Evolutionary conservation across 2,888 invertebrate species (phyloP), one percentile per base, ranked within the genome.

Genomic region (Eupithecia abbreviata): DNA sequence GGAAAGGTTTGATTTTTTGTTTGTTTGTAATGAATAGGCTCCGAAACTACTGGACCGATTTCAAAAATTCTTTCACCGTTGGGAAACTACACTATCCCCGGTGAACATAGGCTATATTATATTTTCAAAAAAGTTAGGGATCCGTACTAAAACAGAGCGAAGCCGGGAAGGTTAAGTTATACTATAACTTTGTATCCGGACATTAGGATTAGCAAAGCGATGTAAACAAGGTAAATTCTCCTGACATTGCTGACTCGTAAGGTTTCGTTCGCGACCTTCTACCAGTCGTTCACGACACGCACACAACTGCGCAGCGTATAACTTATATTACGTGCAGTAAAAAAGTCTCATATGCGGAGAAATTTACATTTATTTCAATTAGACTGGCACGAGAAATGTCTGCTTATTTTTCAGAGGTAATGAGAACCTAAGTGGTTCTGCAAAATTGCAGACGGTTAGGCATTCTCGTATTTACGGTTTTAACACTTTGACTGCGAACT

Each of bases 251-350:
- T 78, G 47, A 79, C 82, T 87, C 84, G 80, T 87, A 85, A 84
- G 91, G 90, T 85, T 90, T 90, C 90, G 72, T 84, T 81, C 81
- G 80, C 83, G 85, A 86, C 89, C 90, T 90, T 88, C 86, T 77
- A 74, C 73, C 65, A 18, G 75, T 58, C 78, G 67, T 68, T 68
- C 13, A 18, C 43, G 18, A 47, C 82, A 82, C 82, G 81, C 82
- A 77, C 73, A 77, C 76, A 75, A 81, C 80, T 81, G 77, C 79
- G 81, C 78, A 82, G 77, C 74, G 45, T 55, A 66, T 72, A 74
- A 62, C 81, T 79, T 78, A 77, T 72, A 55, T 73, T 30, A 30
- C 30, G 70, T 72, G 68, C 66, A 49, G 72, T 77, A 74, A 66
- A 62, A 74, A 71, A 45, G 18, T 62, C 41, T 58, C 70, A 75